phyloP scores from a whole-genome alignment of 2,797 vertebrate genomes.

The Argya squamiceps region DNA sequence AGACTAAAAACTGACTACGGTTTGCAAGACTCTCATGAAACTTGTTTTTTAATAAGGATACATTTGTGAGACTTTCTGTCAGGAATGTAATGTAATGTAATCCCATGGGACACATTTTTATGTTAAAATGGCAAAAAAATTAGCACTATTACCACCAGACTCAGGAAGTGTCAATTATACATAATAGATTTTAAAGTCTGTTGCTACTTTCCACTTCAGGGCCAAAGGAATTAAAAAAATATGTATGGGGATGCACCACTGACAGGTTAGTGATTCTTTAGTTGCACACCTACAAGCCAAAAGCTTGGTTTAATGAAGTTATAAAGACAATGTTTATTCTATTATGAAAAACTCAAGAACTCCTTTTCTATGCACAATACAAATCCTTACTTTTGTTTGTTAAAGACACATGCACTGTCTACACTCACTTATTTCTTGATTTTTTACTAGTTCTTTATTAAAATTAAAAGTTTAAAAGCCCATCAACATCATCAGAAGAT shows the following conservation, averaged over 20 bases:
- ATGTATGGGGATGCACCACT: background rate
- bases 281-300: background rate
- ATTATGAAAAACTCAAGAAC: background rate
- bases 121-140: background rate
- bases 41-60: background rate
- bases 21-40: background rate
- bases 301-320: background rate
- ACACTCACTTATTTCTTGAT: background rate
- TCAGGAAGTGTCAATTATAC: background rate
- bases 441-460: background rate
- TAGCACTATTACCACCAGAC: background rate
- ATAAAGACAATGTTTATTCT: background rate
- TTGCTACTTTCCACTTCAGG: background rate
- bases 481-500: background rate
- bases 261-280: background rate
- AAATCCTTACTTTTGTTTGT: background rate
- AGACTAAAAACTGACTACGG: background rate
- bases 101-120: background rate
- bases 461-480: background rate
- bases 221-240: background rate
- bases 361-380: background rate
- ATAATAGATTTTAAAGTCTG: rapidly evolving
- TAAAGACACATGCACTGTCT: background rate
- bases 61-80: background rate
- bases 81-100: background rate